These are phyloP conservation scores for Charadrius vociferus DNA, from an alignment of 2,113 vertebrate species.

Conservation along the genomic window DNA sequence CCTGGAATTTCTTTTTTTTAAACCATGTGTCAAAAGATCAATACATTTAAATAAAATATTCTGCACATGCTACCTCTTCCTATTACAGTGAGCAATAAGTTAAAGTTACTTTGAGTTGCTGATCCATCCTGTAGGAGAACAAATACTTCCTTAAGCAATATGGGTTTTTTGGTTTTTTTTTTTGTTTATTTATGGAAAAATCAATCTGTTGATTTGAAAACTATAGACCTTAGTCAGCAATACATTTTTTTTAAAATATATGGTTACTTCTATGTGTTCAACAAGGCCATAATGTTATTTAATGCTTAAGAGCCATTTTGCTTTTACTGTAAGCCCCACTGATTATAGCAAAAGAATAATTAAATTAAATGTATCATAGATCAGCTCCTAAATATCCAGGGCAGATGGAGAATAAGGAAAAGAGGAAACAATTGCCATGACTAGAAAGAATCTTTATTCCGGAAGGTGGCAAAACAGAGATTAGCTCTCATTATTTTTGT, in stretches of 20 bases:
- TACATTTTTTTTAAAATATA: not conserved
- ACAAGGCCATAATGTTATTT: not conserved
- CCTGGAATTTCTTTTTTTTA: not conserved
- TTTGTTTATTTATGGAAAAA: not conserved
- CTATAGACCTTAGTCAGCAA: not conserved
- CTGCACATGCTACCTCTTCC: not conserved
- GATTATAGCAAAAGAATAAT: not conserved
- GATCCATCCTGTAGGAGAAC: not conserved
- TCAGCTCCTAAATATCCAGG: not conserved
- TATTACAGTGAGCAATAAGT: not conserved
- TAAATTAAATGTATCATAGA: not conserved
- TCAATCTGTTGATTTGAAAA: not conserved
- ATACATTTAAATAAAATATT: slow-evolving; percentile 31
- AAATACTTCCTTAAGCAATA: not conserved
- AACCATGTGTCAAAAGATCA: not conserved
- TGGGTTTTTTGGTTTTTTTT: not conserved
- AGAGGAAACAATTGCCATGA: not conserved
- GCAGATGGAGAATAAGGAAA: not conserved
- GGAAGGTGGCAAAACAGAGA: not conserved
- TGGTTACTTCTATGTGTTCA: not conserved
- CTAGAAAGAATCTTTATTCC: not conserved
- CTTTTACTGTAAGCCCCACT: not conserved
- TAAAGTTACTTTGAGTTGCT: not conserved
- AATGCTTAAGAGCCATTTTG: not conserved
- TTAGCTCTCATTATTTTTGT: not conserved